Evolutionary conservation across 2,113 vertebrate genomes (phyloP).

Genomic region (Pan troglodytes): NHGRI_mPanTro3-v2.1_pri NC_072404.2:96128001-96128500

Average conservation of each 20-base stretch:
- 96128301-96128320: constrained; percentile 73
- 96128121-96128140: too few species aligned
- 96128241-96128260: constrained; percentile 58
- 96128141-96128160: too few species aligned
- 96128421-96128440: constrained; percentile 11
- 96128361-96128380: constrained; percentile 48
- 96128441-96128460: constrained; percentile 22
- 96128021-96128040: too few species aligned
- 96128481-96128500: too few species aligned
- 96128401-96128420: constrained; percentile 38
- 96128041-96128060: too few species aligned
- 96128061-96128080: too few species aligned
- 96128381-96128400: constrained; percentile 41
- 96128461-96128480: too few species aligned
- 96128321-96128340: constrained; percentile 69
- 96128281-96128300: constrained; percentile 44
- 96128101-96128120: too few species aligned
- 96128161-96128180: too few species aligned
- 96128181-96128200: too few species aligned
- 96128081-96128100: too few species aligned
- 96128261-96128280: constrained; percentile 61
- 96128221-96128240: constrained; percentile 31
- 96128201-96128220: not conserved
- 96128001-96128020: too few species aligned
- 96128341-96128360: constrained; percentile 68